These are phyloP conservation scores for Catamblyrhynchus diadema DNA, from an alignment of 2,797 vertebrate species.

Conservation along the genomic window DNA sequence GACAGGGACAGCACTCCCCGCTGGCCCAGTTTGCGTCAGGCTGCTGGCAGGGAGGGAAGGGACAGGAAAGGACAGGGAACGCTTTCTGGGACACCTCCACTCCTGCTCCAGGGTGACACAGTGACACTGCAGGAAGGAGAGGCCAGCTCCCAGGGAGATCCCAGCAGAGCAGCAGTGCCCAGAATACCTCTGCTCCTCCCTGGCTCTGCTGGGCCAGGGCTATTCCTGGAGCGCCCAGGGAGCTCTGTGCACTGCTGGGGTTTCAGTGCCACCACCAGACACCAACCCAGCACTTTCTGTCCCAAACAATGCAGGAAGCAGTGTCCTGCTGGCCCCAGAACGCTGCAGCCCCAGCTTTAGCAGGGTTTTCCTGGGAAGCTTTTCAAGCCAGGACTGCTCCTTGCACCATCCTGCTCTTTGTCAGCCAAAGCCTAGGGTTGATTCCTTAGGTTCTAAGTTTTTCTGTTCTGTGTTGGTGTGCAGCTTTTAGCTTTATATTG, in stretches of 20 bases:
- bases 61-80: neutral
- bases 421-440: neutral
- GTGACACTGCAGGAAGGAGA: neutral
- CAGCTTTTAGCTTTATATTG: neutral
- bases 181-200: neutral
- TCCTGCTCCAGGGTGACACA: neutral
- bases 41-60: neutral
- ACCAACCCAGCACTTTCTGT: neutral
- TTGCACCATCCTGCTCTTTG: neutral
- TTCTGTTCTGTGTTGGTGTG: neutral
- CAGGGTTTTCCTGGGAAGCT: neutral
- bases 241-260: neutral
- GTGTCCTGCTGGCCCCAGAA: neutral
- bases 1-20: neutral
- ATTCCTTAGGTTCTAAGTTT: neutral
- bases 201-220: neutral
- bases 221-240: neutral
- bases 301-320: neutral
- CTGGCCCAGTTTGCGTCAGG: neutral
- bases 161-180: neutral
- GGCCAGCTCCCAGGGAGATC: neutral
- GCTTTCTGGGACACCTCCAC: conserved; percentile 3
- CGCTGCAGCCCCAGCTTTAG: neutral
- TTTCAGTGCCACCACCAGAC: neutral
- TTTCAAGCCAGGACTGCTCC: neutral